Evolutionary conservation across 2,797 vertebrate genomes (phyloP).

Genomic region (Uromys caudimaculatus): DNA sequence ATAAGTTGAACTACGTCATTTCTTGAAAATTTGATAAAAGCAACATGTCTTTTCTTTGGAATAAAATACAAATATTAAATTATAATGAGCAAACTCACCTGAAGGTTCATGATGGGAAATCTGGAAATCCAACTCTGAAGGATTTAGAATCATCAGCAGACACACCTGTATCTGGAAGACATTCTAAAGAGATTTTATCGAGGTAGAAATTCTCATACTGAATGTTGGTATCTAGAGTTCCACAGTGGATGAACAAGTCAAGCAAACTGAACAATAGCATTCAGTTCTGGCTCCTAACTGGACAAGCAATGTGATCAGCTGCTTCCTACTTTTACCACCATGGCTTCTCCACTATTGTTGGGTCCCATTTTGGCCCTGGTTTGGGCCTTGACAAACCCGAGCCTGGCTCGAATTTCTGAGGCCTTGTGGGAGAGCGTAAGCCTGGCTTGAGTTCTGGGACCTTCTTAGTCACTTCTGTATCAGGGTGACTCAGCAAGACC

Average conservation of each 20-base stretch:
- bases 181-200: not conserved
- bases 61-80: not conserved
- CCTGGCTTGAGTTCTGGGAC: too few relatives aligned
- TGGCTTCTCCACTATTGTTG: not conserved
- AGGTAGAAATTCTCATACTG: not conserved
- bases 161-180: not conserved
- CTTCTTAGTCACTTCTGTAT: too few relatives aligned
- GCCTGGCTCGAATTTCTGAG: too few relatives aligned
- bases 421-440: too few relatives aligned
- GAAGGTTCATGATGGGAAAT: not conserved
- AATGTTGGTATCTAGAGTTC: not conserved
- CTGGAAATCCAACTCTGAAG: not conserved
- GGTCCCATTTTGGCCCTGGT: too few relatives aligned
- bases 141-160: not conserved
- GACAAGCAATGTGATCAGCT: too few relatives aligned
- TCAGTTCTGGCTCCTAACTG: not conserved
- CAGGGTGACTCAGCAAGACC: too few relatives aligned
- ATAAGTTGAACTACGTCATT: not conserved
- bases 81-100: not conserved
- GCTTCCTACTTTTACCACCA: not conserved
- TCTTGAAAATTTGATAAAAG: not conserved
- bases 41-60: slow-evolving; percentile 16
- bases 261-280: not conserved
- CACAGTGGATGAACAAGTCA: not conserved
- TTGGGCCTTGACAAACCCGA: too few relatives aligned